Evolutionary conservation across 2,797 vertebrate species (phyloP), one percentile per base, ranked within the genome.

Genomic region (Linurgus olivaceus): DNA sequence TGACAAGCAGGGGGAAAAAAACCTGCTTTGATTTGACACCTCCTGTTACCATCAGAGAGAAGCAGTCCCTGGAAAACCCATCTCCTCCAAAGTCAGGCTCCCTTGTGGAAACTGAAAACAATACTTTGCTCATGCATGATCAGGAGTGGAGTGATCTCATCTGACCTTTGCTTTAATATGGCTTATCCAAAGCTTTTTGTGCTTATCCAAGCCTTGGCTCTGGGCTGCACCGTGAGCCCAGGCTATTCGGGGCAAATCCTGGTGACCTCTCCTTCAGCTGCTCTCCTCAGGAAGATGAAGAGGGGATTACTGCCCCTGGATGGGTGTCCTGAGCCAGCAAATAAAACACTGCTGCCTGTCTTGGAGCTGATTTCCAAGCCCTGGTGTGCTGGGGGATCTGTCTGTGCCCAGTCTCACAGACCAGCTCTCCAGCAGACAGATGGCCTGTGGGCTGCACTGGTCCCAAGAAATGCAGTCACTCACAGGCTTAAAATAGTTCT

Each of bases 201-300:
- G 90, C 86, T 95, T 51, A 95, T 94, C 94, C 92, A 93, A 48
- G 55, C 75, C 80, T 63, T 77, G 86, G 86, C 88, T 94, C 35
- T 11, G 8, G 73, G 21, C 78, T 54, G 21, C n/a, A 0, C 78
- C 25, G 78, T 1, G 2, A 92, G 24, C 81, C 52, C 4, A 2
- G 73, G 90, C 91, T 96, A 94, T 93, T 89, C 51, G 8, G 78
- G 92, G 92, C 92, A 90, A 96, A 96, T 93, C 95, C 93, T 29
- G 42, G 23, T 75, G 82, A 83, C 38, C 87, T 81, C 66, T 40
- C 65, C 44, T 62, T 61, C 74, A 73, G 88, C 90, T 75, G 31
- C 4, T 73, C 55, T 70, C 48, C 4, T 45, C 63, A 26, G 73
- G 70, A 71, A 71, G 88, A 91, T 91, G 90, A 95, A 5, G 50